phyloP scores from a whole-genome alignment of 2,113 vertebrate species.

The Mungos mungo region DNA sequence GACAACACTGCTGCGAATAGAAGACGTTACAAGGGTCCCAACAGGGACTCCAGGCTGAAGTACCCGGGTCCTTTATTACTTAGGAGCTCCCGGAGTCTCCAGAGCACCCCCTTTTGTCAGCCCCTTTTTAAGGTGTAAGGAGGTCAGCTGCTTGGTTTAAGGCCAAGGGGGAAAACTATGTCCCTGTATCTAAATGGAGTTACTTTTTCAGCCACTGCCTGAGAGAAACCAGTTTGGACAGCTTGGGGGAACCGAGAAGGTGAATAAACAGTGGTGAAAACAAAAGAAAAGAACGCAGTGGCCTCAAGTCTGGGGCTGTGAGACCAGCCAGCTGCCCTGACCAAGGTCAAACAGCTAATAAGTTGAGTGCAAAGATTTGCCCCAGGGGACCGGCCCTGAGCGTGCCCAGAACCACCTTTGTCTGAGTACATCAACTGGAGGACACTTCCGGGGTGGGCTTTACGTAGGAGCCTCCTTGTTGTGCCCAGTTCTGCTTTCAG shows the following conservation, averaged over 20 bases:
- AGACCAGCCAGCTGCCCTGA: neutral
- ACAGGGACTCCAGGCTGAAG: neutral
- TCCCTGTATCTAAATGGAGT: neutral
- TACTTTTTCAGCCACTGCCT: conserved; percentile 3
- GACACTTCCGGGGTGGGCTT: neutral
- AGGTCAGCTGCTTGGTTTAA: neutral
- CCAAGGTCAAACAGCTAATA: neutral
- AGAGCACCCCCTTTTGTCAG: neutral
- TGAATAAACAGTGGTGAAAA: neutral
- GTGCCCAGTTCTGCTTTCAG: neutral
- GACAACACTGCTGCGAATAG: neutral
- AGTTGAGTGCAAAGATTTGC: neutral
- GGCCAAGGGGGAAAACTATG: neutral
- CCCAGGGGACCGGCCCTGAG: neutral
- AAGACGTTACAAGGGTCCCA: neutral
- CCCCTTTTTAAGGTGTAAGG: neutral
- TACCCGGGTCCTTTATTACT: neutral
- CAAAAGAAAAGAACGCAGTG: neutral
- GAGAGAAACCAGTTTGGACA: neutral
- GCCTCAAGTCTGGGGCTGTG: neutral
- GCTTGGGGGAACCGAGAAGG: neutral
- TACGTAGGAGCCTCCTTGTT: neutral
- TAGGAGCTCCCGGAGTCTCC: rapidly evolving
- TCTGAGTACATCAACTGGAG: neutral
- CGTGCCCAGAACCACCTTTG: rapidly evolving